These are phyloP conservation scores for Setophaga kirtlandii DNA, from an alignment of 2,113 vertebrate species.

Conservation along the genomic window DNA sequence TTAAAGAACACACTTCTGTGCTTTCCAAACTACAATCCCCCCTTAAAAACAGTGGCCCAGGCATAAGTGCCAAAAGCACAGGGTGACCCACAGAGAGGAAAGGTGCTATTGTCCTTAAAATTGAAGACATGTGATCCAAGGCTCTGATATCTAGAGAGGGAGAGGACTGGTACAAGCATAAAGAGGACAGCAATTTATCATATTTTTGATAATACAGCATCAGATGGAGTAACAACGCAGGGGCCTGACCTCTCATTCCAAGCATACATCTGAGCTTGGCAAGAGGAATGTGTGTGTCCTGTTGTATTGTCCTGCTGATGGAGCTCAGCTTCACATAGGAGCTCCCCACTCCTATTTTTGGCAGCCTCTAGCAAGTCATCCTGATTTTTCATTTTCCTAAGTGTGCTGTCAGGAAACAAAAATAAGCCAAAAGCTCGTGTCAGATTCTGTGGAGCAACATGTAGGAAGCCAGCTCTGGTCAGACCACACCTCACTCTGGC, in stretches of 20 bases:
- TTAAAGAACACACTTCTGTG: not conserved
- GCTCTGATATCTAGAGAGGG: not conserved
- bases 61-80: not conserved
- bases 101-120: not conserved
- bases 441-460: not conserved
- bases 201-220: not conserved
- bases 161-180: not conserved
- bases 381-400: not conserved
- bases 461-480: not conserved
- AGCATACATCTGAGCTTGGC: not conserved
- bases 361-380: not conserved
- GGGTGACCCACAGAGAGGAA: not conserved
- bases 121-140: not conserved
- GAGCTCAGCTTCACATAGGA: not conserved
- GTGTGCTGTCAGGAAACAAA: conserved; percentile 9
- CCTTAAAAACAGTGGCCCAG: not conserved
- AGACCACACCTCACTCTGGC: accelerated
- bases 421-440: not conserved
- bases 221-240: not conserved
- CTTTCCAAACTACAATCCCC: not conserved
- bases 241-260: conserved; percentile 6
- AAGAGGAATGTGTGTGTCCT: not conserved
- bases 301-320: not conserved
- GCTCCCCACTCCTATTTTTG: not conserved
- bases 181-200: not conserved